These are phyloP conservation scores for Lasioglossum calceatum DNA, from an alignment of 2,888 invertebrate species.

Conservation along the genomic window DNA sequence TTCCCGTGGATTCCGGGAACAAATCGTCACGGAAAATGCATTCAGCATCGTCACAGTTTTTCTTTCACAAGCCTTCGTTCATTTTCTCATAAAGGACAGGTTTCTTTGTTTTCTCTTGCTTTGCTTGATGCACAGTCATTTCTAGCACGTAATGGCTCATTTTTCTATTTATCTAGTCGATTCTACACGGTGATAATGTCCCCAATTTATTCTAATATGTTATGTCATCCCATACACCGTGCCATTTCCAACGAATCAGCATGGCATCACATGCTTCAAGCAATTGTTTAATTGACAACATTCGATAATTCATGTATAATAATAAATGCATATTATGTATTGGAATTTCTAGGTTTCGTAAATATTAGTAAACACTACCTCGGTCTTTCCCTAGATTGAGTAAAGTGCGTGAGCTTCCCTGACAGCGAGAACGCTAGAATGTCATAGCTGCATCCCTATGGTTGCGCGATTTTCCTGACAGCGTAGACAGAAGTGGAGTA, in stretches of 20 bases:
- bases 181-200: neutral
- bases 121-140: neutral
- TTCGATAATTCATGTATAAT: neutral
- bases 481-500: neutral
- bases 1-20: neutral
- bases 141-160: neutral
- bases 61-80: neutral
- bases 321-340: no score
- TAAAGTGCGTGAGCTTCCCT: neutral
- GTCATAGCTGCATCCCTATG: neutral
- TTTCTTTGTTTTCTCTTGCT: neutral
- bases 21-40: constrained; percentile 2
- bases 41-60: neutral
- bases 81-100: neutral
- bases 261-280: neutral
- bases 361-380: neutral
- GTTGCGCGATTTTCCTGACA: neutral
- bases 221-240: neutral
- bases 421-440: constrained; percentile 2
- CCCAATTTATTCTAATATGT: neutral
- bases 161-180: neutral
- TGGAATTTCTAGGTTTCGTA: neutral
- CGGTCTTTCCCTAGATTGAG: neutral
- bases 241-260: neutral
- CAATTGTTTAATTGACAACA: neutral